Conservation (phyloP, 2,797 vertebrate species). For the Steatocranus sp. region DNA sequence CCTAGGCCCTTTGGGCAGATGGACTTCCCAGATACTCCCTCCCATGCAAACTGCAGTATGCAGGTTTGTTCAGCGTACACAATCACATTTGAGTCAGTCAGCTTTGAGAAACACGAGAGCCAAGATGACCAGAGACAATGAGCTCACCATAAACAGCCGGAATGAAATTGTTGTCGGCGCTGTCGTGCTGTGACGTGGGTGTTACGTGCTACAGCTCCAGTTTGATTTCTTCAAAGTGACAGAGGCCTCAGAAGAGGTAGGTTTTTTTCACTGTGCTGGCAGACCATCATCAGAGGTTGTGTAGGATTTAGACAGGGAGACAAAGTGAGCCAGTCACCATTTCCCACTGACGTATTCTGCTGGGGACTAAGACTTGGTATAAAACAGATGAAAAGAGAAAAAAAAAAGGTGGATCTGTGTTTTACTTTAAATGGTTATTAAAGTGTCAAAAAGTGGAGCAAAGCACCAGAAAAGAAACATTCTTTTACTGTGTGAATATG, state of each 20-base stretch:
- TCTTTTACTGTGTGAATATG: not conserved
- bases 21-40: conserved; percentile 8
- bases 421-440: not conserved
- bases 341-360: not conserved
- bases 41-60: not conserved
- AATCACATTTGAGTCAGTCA: not conserved
- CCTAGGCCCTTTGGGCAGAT: conserved; percentile 25
- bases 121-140: not conserved
- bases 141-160: not conserved
- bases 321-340: not conserved
- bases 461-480: not conserved
- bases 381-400: not conserved
- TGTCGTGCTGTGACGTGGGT: not conserved
- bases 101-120: not conserved
- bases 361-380: not conserved
- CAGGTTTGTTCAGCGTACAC: not conserved
- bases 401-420: not conserved
- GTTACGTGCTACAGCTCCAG: not conserved
- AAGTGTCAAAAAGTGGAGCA: not conserved
- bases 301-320: conserved; percentile 4
- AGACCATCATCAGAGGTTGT: not conserved
- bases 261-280: not conserved
- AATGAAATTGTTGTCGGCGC: not conserved
- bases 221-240: conserved; percentile 23
- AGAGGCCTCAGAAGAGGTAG: conserved; percentile 5